Evolutionary conservation across 2,113 vertebrate genomes (phyloP).

Genomic region (Lophius piscatorius): DNA sequence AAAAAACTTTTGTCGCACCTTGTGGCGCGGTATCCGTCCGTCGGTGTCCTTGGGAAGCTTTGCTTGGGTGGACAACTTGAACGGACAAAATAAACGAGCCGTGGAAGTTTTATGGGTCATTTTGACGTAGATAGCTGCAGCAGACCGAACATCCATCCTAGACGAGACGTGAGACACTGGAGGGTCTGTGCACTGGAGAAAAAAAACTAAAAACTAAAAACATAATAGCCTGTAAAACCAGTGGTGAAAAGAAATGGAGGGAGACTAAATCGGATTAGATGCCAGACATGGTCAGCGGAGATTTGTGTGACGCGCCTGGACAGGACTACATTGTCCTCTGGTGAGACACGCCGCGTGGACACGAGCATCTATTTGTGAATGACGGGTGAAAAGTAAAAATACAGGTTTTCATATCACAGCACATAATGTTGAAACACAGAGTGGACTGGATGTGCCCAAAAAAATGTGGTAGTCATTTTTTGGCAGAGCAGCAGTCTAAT

Average conservation of each 20-base stretch:
- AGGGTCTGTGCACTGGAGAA: constrained; percentile 30
- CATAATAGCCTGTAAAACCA: constrained; percentile 70
- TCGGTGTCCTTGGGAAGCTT: constrained; percentile 19
- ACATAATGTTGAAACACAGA: constrained; percentile 33
- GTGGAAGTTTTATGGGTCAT: constrained; percentile 57
- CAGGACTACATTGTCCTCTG: constrained; percentile 67
- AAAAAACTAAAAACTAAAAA: constrained; percentile 58
- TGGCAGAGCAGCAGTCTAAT: constrained; percentile 24
- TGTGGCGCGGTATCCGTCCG: not conserved
- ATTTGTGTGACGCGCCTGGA: constrained; percentile 59
- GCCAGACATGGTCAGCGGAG: constrained; percentile 57
- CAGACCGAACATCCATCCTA: constrained; percentile 42
- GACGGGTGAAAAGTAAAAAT: constrained; percentile 25
- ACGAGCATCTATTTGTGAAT: constrained; percentile 48
- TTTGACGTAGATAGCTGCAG: constrained; percentile 34
- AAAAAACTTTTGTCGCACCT: constrained; percentile 13
- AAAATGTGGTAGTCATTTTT: too few species aligned
- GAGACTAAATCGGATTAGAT: constrained; percentile 63
- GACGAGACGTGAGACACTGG: constrained; percentile 44
- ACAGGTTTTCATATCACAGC: constrained; percentile 28
- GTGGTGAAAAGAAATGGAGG: constrained; percentile 66
- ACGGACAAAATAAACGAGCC: constrained; percentile 51
- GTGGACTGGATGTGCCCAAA: too few species aligned
- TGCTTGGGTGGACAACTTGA: constrained; percentile 23
- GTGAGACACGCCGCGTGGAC: constrained; percentile 44